A percentile compares a stretch with the other conserved stretches of the same genome.
Conservation (phyloP, 2,113 vertebrate species). For the Apistogramma diplotaenia region DNA sequence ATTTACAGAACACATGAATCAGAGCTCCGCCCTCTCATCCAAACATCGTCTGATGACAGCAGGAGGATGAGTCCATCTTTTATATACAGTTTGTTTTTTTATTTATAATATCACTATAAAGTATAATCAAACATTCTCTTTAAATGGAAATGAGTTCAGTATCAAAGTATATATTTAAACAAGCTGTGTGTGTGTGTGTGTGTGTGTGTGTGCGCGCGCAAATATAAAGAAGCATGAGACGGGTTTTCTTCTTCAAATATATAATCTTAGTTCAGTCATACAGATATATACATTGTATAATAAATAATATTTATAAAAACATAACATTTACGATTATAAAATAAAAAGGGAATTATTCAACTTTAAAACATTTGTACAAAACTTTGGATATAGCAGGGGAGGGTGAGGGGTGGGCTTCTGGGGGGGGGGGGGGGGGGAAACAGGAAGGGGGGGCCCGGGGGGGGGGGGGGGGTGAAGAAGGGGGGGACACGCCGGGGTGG, state of each 20-base stretch:
- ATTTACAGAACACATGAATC: neutral
- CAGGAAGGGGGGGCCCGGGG: constrained; percentile 49
- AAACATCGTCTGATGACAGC: neutral
- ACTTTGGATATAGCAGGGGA: constrained; percentile 95
- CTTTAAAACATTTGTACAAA: constrained; percentile 97
- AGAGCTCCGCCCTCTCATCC: too few relatives aligned
- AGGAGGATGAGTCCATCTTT: neutral
- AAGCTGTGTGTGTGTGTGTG: neutral
- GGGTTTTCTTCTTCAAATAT: constrained; percentile 97
- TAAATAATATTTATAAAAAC: constrained; percentile 99
- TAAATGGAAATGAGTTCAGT: neutral
- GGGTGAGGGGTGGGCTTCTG: constrained; percentile 22
- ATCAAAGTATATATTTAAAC: neutral
- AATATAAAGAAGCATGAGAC: constrained; percentile 57
- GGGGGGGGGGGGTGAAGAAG: too few relatives aligned
- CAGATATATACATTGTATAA: constrained; percentile 99
- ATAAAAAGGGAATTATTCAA: constrained; percentile 92
- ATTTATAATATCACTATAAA: rapidly evolving
- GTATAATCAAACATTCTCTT: neutral
- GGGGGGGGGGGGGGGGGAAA: constrained; percentile 21
- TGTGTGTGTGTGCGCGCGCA: neutral
- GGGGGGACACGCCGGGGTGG: too few relatives aligned
- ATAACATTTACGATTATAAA: constrained; percentile 99
- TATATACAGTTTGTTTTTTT: neutral
- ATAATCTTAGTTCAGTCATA: constrained; percentile 99